Conservation (phyloP, 1,140 invertebrate species). For the Ylistrum balloti region DNA sequence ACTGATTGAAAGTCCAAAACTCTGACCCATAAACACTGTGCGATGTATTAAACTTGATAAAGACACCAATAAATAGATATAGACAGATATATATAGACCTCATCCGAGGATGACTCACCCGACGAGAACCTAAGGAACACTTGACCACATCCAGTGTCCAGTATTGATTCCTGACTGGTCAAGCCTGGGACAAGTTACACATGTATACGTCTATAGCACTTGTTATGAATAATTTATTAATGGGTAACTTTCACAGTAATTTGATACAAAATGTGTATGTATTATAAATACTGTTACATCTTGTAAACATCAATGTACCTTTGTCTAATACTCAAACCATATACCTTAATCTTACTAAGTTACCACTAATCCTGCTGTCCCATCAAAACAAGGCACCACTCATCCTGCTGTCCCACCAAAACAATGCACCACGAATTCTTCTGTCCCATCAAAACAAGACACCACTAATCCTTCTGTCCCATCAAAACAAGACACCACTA, state of each 20-base stretch:
- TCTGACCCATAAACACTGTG: too few species aligned
- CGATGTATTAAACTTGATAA: too few species aligned
- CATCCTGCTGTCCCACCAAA: not conserved
- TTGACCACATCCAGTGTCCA: constrained; percentile 3
- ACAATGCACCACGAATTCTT: not conserved
- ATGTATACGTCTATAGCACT: not conserved
- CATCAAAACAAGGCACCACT: not conserved
- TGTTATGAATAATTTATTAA: not conserved
- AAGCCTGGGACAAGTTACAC: not conserved
- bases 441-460: not conserved
- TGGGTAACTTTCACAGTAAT: not conserved
- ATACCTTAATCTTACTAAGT: not conserved
- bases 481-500: not conserved
- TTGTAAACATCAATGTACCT: too few species aligned
- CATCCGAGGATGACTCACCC: constrained; percentile 26
- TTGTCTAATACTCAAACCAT: not conserved
- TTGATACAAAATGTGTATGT: not conserved
- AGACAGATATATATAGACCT: too few species aligned
- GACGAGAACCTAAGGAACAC: not conserved
- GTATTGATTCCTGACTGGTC: not conserved
- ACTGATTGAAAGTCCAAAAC: too few species aligned
- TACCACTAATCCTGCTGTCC: not conserved
- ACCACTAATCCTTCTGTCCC: not conserved
- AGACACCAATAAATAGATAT: too few species aligned
- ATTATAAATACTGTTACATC: not conserved